Percentiles rank a stretch among this genome's conserved stretches.
Conservation (phyloP, 2,113 vertebrate species). For the Lipophrys pholis region DNA sequence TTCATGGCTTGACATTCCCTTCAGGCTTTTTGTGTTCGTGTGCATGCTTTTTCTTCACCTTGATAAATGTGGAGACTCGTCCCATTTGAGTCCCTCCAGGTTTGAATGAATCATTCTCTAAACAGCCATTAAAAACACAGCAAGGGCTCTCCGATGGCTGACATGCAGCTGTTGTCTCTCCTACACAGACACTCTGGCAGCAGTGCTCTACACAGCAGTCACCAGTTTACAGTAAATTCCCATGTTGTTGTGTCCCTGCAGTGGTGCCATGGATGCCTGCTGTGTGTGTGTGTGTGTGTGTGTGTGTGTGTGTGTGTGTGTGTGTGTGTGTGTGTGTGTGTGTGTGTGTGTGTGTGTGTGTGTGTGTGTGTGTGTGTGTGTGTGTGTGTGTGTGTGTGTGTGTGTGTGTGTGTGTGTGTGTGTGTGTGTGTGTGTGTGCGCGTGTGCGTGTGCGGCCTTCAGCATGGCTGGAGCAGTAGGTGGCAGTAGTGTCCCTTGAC, state of each 20-base stretch:
- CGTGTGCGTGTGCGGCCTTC: too few relatives aligned
- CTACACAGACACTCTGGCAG: not conserved
- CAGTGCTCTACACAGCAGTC: conserved; percentile 31
- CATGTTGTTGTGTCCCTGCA: conserved; percentile 22
- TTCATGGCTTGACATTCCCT: not conserved
- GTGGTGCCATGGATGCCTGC: conserved; percentile 31
- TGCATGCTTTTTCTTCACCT: conserved; percentile 10
- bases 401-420: not conserved
- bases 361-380: not conserved
- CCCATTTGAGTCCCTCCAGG: conserved; percentile 51
- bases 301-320: not conserved
- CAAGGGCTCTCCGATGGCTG: conserved; percentile 32
- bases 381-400: not conserved
- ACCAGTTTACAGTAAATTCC: conserved; percentile 4
- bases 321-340: not conserved
- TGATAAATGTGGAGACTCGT: conserved; percentile 22
- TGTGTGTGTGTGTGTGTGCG: not conserved
- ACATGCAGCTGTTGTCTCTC: conserved; percentile 37
- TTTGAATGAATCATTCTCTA: conserved; percentile 63
- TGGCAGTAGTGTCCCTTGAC: conserved; percentile 59
- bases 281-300: conserved; percentile 4
- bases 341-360: not conserved
- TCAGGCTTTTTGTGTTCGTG: not conserved
- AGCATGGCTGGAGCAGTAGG: conserved; percentile 24
- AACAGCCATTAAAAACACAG: conserved; percentile 65